Base-by-base conservation (phyloP, 2,113 vertebrate genomes). In the Heteronetta atricapilla region DNA sequence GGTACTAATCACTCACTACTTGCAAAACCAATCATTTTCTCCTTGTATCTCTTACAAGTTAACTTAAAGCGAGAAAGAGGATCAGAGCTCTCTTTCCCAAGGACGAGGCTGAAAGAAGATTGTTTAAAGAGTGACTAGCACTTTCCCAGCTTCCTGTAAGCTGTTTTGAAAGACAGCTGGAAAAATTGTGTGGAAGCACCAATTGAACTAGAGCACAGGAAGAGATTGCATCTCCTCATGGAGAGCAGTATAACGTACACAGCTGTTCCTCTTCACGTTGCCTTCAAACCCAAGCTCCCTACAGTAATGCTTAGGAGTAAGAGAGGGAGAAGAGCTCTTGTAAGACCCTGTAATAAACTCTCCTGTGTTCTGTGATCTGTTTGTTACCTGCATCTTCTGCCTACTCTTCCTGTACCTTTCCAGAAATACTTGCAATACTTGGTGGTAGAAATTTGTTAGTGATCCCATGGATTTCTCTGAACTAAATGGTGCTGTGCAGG, bases 401-500 rank as follows among this genome's bases (percentile, higher is more conserved):
- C 76, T 94, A 78, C 64, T 88, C 94, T 88, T 93, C 86, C 80
- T 96, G 88, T 96, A 93, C 90, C 63, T 92, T 90, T 90, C 86
- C 63, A 76, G 77, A 87, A 90, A n/a, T 48, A 81, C 90, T 67
- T 94, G 92, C 70, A 90, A 75, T 92, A 95, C 78, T 92, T 87
- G 86, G 90, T 7, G 33, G 88, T 66, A 90, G 90, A 88, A 92
- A 82, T 66, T 88, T 86, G 74, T 79, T 86, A 82, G 88, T 46
- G 88, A 86, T 76, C 88, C 88, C 74, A 46, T 90, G 92, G 83
- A 93, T 86, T 93, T 94, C 93, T 94, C 59, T 86, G 69, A 88
- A 92, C 90, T 93, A 83, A 92, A 86, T 89, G 94, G 92, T 95
- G 94, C 95, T 95, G 92, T 82, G 88, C 70, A 82, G 94, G 82